Conservation (phyloP, 2,113 vertebrate species). For the Sminthopsis crassicaudata region DNA sequence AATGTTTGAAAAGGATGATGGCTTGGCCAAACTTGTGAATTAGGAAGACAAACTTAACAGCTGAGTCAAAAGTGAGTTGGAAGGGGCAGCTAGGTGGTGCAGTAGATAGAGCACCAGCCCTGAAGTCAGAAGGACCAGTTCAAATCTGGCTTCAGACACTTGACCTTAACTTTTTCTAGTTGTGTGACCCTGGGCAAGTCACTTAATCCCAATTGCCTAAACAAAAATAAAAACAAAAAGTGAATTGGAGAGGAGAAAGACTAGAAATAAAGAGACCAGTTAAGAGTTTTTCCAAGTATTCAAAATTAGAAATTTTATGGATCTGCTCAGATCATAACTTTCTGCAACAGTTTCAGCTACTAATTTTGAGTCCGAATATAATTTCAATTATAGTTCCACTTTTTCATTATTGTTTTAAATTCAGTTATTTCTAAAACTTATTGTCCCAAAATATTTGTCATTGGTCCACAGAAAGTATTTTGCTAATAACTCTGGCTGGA, state of each 20-base stretch:
- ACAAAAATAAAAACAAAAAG: no score
- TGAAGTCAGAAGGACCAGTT: no score
- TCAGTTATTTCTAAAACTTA: constrained; percentile 19
- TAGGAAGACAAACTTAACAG: not conserved
- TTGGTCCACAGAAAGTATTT: not conserved
- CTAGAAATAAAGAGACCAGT: not conserved
- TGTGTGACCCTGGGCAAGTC: no score
- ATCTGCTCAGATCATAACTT: not conserved
- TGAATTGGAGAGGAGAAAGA: not conserved
- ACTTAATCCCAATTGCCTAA: no score
- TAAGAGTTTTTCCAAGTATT: not conserved
- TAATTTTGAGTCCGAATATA: not conserved
- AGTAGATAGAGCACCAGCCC: no score
- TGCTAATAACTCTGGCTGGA: not conserved
- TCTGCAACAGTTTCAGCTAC: not conserved
- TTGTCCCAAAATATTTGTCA: constrained; percentile 6
- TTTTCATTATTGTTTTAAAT: constrained; percentile 35
- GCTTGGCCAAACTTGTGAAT: not conserved
- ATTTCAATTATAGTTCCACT: not conserved
- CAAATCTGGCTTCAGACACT: no score
- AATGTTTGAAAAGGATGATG: not conserved
- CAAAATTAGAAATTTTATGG: not conserved
- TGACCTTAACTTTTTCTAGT: no score
- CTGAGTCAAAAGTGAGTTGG: not conserved
- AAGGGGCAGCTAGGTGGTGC: no score